Percentiles rank a stretch among this genome's conserved stretches.
Conservation (phyloP, 1,140 invertebrate genomes). For the Drosophila simulans region DNA sequence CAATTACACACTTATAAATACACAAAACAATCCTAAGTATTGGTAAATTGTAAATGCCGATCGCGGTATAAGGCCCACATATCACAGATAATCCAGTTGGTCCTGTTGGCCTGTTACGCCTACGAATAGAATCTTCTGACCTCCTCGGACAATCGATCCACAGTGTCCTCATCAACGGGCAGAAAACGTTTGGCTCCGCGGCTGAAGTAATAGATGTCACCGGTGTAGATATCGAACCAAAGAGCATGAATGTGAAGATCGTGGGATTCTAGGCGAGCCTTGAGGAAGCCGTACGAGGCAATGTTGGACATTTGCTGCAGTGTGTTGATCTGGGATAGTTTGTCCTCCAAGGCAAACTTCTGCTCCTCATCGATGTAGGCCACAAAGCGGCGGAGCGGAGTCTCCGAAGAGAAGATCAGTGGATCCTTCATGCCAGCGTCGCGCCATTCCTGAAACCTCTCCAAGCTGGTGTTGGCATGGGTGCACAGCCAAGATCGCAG, state of each 20-base stretch:
- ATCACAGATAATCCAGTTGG: slow-evolving; percentile 66
- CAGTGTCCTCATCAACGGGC: slow-evolving; percentile 92
- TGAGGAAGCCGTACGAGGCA: slow-evolving; percentile 96
- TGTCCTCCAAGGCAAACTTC: slow-evolving; percentile 94
- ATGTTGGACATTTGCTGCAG: slow-evolving; percentile 97
- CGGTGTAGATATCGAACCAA: slow-evolving; percentile 99
- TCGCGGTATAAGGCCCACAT: slow-evolving; percentile 59
- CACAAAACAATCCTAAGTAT: slow-evolving; percentile 48
- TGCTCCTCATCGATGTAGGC: slow-evolving; percentile 98
- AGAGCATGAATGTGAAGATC: slow-evolving; percentile 96
- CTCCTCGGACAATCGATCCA: slow-evolving; percentile 90
- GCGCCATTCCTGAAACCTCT: slow-evolving; percentile 92
- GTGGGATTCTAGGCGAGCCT: slow-evolving; percentile 91
- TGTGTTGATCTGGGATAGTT: slow-evolving; percentile 97
- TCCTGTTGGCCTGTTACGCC: slow-evolving; percentile 15
- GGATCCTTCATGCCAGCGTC: slow-evolving; percentile 87
- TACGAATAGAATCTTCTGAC: slow-evolving; percentile 92
- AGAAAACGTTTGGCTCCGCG: slow-evolving; percentile 91
- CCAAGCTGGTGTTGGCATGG: slow-evolving; percentile 92
- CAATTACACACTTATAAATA: slow-evolving; percentile 72
- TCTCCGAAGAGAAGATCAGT: slow-evolving; percentile 94
- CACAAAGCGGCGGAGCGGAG: slow-evolving; percentile 93
- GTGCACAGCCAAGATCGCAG: slow-evolving; percentile 96
- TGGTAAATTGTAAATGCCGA: slow-evolving; percentile 61
- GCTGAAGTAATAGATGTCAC: slow-evolving; percentile 97